phyloP scores from a whole-genome alignment of 2,888 invertebrate genomes.

The Dicyrtoma fusca region DNA sequence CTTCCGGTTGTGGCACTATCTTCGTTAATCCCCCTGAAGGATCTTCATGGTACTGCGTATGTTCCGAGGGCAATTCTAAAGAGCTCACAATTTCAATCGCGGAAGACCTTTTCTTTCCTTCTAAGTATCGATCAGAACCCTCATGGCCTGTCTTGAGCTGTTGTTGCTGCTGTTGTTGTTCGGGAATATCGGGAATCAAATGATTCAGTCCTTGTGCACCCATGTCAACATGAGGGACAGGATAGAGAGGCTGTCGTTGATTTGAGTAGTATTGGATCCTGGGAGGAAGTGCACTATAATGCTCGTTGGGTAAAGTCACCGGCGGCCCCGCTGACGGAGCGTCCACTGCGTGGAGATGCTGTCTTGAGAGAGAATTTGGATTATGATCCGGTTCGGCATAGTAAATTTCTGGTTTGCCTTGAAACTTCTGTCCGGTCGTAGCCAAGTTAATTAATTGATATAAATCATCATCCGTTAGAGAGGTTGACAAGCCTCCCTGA shows the following conservation, averaged over 20 bases:
- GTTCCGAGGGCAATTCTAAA: constrained; percentile 27
- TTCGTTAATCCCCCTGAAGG: background rate
- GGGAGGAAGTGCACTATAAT: background rate
- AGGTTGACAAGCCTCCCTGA: background rate
- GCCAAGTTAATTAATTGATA: constrained; percentile 35
- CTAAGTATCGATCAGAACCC: background rate
- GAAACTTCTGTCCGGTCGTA: constrained; percentile 28
- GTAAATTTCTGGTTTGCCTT: constrained; percentile 27
- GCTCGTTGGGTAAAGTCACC: background rate
- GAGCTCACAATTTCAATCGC: constrained; percentile 26
- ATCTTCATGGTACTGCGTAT: constrained; percentile 20
- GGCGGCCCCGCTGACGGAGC: background rate
- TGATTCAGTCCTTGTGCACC: background rate
- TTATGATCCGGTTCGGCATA: constrained; percentile 7
- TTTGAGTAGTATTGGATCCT: background rate
- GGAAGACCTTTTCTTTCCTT: background rate
- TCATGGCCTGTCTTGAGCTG: background rate
- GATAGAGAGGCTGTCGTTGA: background rate
- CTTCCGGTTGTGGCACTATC: background rate
- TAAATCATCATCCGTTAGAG: constrained; percentile 29
- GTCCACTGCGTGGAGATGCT: background rate
- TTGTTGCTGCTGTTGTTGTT: constrained; percentile 10
- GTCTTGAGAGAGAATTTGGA: too few relatives aligned
- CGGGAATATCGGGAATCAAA: background rate
- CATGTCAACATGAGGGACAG: background rate